A percentile compares a stretch with the other conserved stretches of the same genome.
Evolutionary conservation across 2,888 invertebrate genomes (phyloP).

Genomic region (Chaetogeoica ovagalla): DNA sequence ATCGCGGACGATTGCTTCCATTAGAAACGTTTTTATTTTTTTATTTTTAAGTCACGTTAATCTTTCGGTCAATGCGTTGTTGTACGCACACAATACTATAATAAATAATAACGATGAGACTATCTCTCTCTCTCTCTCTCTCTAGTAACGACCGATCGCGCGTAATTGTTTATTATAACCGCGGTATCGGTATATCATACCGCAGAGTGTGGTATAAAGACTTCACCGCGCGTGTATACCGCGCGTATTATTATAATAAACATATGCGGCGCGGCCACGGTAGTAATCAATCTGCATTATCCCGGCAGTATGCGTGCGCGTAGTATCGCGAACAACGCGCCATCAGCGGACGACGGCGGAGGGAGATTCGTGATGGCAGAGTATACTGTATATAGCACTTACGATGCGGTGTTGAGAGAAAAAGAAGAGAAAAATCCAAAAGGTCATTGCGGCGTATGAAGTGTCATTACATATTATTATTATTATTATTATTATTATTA

Average conservation of each 20-base stretch:
- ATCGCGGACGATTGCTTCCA: slow-evolving; percentile 50
- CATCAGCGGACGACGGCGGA: too few relatives aligned
- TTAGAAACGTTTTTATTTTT: slow-evolving; percentile 34
- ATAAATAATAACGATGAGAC: slow-evolving; percentile 14
- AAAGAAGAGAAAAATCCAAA: slow-evolving; percentile 1
- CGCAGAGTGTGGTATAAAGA: slow-evolving; percentile 13
- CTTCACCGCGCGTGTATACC: neutral
- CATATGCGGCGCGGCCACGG: neutral
- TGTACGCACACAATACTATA: neutral
- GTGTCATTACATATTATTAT: too few relatives aligned
- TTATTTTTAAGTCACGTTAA: slow-evolving; percentile 47
- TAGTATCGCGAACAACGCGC: slow-evolving; percentile 34
- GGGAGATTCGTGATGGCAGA: too few relatives aligned
- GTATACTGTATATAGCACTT: too few relatives aligned
- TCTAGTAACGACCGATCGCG: slow-evolving; percentile 1
- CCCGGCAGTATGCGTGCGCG: neutral
- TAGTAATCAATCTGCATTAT: slow-evolving; percentile 52
- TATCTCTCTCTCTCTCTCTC: neutral
- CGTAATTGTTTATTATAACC: slow-evolving; percentile 27
- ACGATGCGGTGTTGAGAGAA: too few relatives aligned
- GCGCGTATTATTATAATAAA: too few relatives aligned
- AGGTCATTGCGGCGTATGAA: too few relatives aligned
- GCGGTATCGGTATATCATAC: neutral
- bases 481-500: too few relatives aligned
- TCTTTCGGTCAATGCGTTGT: slow-evolving; percentile 10